Base-by-base conservation (phyloP, 2,797 vertebrate species). In the Lophura swinhoii region DNA sequence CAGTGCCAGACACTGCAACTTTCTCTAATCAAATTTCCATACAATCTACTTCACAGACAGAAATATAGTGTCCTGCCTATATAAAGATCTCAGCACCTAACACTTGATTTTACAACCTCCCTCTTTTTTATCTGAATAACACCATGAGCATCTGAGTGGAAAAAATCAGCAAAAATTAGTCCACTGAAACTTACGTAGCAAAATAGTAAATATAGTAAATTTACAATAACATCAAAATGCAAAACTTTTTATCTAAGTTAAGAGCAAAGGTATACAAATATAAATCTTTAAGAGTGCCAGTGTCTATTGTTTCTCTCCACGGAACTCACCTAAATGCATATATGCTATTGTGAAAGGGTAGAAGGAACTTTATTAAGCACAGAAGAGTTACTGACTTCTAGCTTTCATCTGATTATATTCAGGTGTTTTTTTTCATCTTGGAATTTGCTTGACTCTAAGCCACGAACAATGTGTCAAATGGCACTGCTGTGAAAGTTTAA, bases 271-370 rank as follows among this genome's bases (percentile, higher is more conserved):
- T 62, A 24, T 35, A 41, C 8, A 46, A 29, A 26, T 26, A 4
- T 48, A 69, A 88, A 69, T n/a, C 78, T 44, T 88, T 60, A 82
- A 56, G 0, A 70, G 33, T 67, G 71, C 44, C 15, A 53, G 8
- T 51, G 49, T 37, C 64, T 93, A 39, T 94, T 90, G 46, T 93
- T 96, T 89, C 49, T 63, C 58, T 91, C 74, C 60, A 11, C 9
- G 70, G 79, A 84, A 44, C 14, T 75, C 63, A 72, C 26, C 75
- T 81, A 63, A 95, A 94, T 59, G 33, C 76, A 17, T 17, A 17
- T 17, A 78, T 10, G 46, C 51, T 86, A 63, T 49, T 70, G n/a
- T 68, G 68, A 82, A 92, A 94, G 92, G 55, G 29, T 58, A 59
- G 48, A 86, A 73, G 79, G 46, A 95, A 71, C 78, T 75, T n/a